Conservation (phyloP, 2,888 invertebrate genomes). For the Rhagonycha lutea region DNA sequence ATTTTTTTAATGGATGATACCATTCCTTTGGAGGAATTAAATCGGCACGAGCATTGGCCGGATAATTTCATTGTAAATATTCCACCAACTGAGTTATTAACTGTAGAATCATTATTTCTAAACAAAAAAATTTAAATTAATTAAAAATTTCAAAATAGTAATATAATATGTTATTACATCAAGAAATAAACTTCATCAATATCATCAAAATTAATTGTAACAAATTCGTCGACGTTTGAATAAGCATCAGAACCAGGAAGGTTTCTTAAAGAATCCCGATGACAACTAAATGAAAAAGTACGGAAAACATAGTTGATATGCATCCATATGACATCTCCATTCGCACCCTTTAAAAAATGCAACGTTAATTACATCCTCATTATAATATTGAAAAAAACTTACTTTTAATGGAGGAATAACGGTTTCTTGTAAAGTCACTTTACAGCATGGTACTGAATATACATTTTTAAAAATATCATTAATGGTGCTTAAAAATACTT, state of each 20-base stretch:
- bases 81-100: neutral
- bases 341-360: neutral
- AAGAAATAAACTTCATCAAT: neutral
- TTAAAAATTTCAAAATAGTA: neutral
- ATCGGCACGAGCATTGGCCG: neutral
- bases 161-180: neutral
- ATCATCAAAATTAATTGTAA: neutral
- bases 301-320: neutral
- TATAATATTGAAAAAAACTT: neutral
- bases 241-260: neutral
- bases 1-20: neutral
- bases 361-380: neutral
- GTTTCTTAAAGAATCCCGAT: neutral
- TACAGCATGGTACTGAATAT: neutral
- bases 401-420: neutral
- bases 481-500: neutral
- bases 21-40: neutral
- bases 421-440: neutral
- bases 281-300: neutral
- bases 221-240: neutral
- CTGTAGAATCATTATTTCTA: neutral
- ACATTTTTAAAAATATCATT: neutral
- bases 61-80: neutral
- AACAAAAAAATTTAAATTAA: neutral
- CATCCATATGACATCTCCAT: neutral